phyloP scores from a whole-genome alignment of 2,888 invertebrate species.

The Drosophila hamatofila region DNA sequence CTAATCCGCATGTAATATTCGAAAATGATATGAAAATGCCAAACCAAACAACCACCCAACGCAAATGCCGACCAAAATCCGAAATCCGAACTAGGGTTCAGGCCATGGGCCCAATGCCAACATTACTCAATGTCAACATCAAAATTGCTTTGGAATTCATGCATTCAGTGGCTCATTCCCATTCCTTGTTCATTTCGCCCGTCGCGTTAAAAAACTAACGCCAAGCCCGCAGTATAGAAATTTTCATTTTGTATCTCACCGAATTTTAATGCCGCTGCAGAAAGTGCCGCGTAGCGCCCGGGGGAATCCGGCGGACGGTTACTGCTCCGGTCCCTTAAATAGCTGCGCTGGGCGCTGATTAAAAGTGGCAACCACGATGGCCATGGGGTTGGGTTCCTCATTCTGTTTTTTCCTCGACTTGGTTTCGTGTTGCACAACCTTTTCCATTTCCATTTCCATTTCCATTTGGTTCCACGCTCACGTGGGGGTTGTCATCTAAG shows the following conservation, averaged over 20 bases:
- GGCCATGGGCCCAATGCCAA: constrained; percentile 48
- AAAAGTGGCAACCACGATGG: constrained; percentile 71
- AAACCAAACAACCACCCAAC: constrained; percentile 77
- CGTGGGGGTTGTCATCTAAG: constrained; percentile 49
- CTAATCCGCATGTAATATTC: constrained; percentile 83
- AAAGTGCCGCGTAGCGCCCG: constrained; percentile 37
- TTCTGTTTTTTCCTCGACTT: background rate
- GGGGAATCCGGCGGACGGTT: constrained; percentile 41
- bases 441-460: constrained; percentile 39
- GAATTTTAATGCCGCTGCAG: constrained; percentile 65
- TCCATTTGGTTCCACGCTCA: constrained; percentile 47
- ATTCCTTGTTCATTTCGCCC: constrained; percentile 30
- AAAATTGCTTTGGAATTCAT: constrained; percentile 82
- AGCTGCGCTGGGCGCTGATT: constrained; percentile 75
- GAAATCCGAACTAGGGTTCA: constrained; percentile 28
- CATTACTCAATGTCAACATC: constrained; percentile 82
- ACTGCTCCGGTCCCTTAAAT: constrained; percentile 59
- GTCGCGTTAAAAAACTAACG: constrained; percentile 62
- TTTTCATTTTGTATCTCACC: constrained; percentile 67
- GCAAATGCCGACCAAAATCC: constrained; percentile 32
- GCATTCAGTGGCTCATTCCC: constrained; percentile 53
- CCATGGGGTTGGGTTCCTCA: constrained; percentile 50
- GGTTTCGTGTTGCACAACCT: constrained; percentile 75
- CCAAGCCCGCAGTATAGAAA: constrained; percentile 61
- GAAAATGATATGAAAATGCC: constrained; percentile 82